Evolutionary conservation across 2,797 vertebrate genomes (phyloP).

Genomic region (Pangasius mekongensis): DNA sequence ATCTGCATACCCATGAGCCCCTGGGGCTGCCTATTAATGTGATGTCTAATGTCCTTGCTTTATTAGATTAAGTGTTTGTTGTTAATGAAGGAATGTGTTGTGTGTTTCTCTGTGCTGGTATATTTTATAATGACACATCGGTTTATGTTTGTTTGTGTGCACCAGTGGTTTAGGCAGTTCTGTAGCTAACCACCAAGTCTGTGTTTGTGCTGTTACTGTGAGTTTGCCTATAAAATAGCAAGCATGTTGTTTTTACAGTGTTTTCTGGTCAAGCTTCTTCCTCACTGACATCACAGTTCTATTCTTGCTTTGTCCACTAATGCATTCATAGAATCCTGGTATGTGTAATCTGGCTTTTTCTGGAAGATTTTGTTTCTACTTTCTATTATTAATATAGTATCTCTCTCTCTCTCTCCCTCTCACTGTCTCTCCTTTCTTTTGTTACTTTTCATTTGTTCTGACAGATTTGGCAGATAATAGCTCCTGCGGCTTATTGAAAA

Average conservation of each 20-base stretch:
- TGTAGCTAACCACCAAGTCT: not conserved
- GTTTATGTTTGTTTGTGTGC: not conserved
- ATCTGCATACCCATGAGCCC: not conserved
- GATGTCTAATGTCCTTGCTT: not conserved
- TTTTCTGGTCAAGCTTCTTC: not conserved
- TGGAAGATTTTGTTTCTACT: not conserved
- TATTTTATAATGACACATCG: not conserved
- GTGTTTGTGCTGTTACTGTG: not conserved
- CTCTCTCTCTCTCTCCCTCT: not conserved
- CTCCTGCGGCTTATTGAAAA: slow-evolving; percentile 33
- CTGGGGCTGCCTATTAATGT: not conserved
- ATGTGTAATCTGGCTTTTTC: not conserved
- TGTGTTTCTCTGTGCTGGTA: not conserved
- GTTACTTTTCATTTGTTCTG: slow-evolving; percentile 34
- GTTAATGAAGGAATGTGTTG: not conserved
- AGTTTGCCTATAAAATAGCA: not conserved
- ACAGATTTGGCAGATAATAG: slow-evolving; percentile 44
- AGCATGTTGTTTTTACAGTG: not conserved
- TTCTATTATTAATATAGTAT: not conserved
- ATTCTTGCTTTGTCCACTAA: not conserved
- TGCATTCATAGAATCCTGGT: not conserved
- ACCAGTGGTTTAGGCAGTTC: not conserved
- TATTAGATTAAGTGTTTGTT: slow-evolving; percentile 4
- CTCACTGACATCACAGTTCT: not conserved
- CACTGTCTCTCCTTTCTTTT: slow-evolving; percentile 5